A percentile compares a stretch with the other conserved stretches of the same genome.
phyloP scores from a whole-genome alignment of 2,113 vertebrate species.

The Tychaedon coryphoeus region DNA sequence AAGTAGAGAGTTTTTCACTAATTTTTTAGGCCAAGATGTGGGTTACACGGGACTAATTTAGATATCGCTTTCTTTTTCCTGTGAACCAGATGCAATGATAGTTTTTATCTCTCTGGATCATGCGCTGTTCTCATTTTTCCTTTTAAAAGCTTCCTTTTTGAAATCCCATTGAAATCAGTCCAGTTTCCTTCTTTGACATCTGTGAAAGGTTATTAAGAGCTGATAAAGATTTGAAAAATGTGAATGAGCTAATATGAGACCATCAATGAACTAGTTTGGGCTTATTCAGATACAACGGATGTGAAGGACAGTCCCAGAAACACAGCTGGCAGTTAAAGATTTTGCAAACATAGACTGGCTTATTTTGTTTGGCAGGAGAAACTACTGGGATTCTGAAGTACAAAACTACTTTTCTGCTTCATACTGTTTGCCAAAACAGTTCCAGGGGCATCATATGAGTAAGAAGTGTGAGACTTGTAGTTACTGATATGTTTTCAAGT shows the following conservation, averaged over 20 bases:
- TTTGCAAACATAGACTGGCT: not conserved
- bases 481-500: not conserved
- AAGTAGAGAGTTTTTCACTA: not conserved
- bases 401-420: not conserved
- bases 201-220: not conserved
- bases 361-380: not conserved
- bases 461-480: not conserved
- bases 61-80: not conserved
- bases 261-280: not conserved
- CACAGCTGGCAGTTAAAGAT: not conserved
- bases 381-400: not conserved
- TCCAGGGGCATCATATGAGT: not conserved
- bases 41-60: not conserved
- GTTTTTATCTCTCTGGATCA: not conserved
- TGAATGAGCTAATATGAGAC: not conserved
- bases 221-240: slow-evolving; percentile 10
- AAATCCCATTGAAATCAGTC: not conserved
- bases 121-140: not conserved
- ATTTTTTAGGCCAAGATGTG: not conserved
- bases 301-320: not conserved
- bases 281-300: not conserved
- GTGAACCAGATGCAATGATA: not conserved
- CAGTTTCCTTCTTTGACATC: not conserved
- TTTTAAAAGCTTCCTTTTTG: not conserved
- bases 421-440: not conserved